These are phyloP conservation scores for Heptranchias perlo DNA, from an alignment of 2,113 vertebrate species.

Conservation along the genomic window DNA sequence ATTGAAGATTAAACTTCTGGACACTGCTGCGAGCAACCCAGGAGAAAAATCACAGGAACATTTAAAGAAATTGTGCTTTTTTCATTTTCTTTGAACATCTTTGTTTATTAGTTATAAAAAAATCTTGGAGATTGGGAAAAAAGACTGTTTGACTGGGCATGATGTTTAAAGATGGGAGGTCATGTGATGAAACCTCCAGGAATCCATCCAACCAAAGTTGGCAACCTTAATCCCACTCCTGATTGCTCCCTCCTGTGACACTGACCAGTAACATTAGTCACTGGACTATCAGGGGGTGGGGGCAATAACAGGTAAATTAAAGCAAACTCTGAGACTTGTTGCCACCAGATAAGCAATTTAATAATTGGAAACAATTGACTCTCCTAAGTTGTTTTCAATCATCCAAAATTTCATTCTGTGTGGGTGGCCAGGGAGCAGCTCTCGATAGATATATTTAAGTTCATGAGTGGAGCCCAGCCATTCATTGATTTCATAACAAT, in stretches of 20 bases:
- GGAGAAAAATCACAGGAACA: neutral
- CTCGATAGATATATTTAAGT: neutral
- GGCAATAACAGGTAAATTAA: neutral
- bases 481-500: neutral
- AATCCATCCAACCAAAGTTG: neutral
- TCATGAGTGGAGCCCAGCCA: neutral
- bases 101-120: neutral
- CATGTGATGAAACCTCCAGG: neutral
- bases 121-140: neutral
- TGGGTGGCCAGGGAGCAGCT: neutral
- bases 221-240: neutral
- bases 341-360: neutral
- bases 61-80: neutral
- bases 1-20: neutral
- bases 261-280: neutral
- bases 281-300: neutral
- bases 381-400: neutral
- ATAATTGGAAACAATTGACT: neutral
- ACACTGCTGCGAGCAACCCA: neutral
- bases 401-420: neutral
- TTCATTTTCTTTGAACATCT: neutral
- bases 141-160: neutral
- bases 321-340: neutral
- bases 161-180: neutral
- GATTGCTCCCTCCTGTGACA: neutral